Evolutionary conservation across 1,140 invertebrate genomes (phyloP), one percentile per base, ranked within the genome.

Genomic region (Delia radicum): DNA sequence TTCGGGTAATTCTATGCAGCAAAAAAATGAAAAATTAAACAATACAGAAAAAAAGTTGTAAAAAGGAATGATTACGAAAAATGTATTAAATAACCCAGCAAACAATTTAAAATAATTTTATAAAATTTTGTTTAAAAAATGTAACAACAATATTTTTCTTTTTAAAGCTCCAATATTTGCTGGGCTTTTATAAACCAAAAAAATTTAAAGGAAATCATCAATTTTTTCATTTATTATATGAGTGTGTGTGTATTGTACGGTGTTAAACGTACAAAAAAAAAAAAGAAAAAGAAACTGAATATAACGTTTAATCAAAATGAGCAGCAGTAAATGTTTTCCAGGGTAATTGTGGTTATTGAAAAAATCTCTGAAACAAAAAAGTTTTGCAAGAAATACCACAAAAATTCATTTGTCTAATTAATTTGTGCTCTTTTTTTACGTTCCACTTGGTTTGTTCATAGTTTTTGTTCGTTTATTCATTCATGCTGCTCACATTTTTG

Each of bases 1-100:
- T 80, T 89, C 88, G 15, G 93, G 93, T 77, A 93, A 86, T 82
- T 93, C 93, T 94, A 88, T 75, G 61, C 15, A 76, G 72, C 75
- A n/a, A 76, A n/a, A n/a, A n/a, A 27, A 15, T 21, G 74, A 31
- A 48, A n/a, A n/a, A 26, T 37, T 33, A 78, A 74, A 26, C 61
- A 21, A 42, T 18, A 31, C 21, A 42, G 31, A 74, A 62, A 77
- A 73, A 71, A 65, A 78, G 63, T 77, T 2, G 69, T 75, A 21
- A 55, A 55, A 24, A 55, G n/a, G n/a, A 42, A 42, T 46, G 62
- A 37, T 62, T 12, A 55, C 6, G 37, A 46, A 72, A 29, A 69
- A 69, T 27, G 28, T 69, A 69, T 10, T n/a, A n/a, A n/a, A n/a
- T n/a, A n/a, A n/a, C n/a, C n/a, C n/a, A n/a, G n/a, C n/a, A n/a